Evolutionary conservation across 2,113 vertebrate species (phyloP), one percentile per base, ranked within the genome.

Genomic region (Pao palembangensis): DNA sequence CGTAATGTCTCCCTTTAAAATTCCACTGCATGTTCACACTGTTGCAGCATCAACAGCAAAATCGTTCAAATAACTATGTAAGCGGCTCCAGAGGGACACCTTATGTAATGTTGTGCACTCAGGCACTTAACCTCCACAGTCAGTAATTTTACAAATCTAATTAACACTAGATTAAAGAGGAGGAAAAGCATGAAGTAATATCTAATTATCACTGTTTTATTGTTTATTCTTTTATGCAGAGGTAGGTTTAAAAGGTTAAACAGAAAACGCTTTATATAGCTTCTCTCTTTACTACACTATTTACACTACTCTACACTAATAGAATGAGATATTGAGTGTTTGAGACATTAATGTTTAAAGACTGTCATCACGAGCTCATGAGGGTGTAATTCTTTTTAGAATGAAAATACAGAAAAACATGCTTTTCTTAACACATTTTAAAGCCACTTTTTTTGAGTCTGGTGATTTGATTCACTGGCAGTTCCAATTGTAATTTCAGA

Each of bases 1-100:
- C 60, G 58, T 41, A 20, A 11, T 1, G 47, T 43, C 51, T 14
- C 1, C 8, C 55, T 19, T 49, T 20, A 20, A 23, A 2, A 41
- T 44, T 65, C 61, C 53, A 57, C 60, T 15, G n/a, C 38, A 53
- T 17, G 2, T 0, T 8, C 51, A n/a, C 69, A 41, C 6, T 13
- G 21, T 38, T 38, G 69, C 31, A 38, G 25, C 11, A n/a, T 11
- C 31, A 78, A 58, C 61, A 72, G 11, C 41, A 64, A 75, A 48
- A 62, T 38, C 18, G 21, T 25, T 20, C 25, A 0, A 2, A 13
- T 44, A 61, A 61, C n/a, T 20, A 71, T 18, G 55, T 11, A 56
- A 51, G 38, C 51, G 17, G 61, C 43, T 28, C 51, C n/a, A 18
- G 48, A 43, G 18, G 46, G 42, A 55, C 50, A 53, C 2, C 57